These are phyloP conservation scores for Myrmophylax atrothorax DNA, from an alignment of 2,113 vertebrate genomes.

Conservation along the genomic window DNA sequence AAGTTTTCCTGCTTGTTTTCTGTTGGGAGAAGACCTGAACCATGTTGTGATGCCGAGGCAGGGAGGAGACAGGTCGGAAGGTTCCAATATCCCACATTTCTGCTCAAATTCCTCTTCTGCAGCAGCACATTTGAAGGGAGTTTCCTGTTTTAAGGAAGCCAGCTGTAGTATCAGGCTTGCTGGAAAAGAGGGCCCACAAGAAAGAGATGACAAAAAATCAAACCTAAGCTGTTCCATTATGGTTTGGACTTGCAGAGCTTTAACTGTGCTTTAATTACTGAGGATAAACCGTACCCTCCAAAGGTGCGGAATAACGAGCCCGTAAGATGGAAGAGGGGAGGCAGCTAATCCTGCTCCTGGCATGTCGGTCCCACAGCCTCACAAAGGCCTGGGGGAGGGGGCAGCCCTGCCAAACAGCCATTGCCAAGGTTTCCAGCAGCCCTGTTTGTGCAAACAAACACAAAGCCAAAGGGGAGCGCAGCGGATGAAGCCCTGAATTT, in stretches of 20 bases:
- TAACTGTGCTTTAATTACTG: constrained; percentile 57
- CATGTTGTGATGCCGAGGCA: neutral
- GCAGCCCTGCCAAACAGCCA: neutral
- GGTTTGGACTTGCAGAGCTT: constrained; percentile 18
- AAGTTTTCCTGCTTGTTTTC: neutral
- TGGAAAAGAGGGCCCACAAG: neutral
- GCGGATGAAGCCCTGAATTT: constrained; percentile 4
- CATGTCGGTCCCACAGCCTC: constrained; percentile 25
- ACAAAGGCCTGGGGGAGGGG: constrained; percentile 55
- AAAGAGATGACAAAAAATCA: constrained; percentile 31
- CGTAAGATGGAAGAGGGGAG: constrained; percentile 53
- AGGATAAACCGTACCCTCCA: constrained; percentile 59
- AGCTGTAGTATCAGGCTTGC: neutral
- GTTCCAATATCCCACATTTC: neutral
- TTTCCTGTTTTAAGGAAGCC: neutral
- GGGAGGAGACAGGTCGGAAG: neutral
- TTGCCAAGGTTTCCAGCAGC: constrained; percentile 66
- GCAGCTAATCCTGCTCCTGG: constrained; percentile 62
- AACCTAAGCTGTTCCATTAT: constrained; percentile 29
- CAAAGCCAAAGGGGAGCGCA: constrained; percentile 14
- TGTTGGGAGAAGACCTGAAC: neutral
- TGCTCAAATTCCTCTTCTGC: neutral
- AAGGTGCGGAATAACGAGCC: constrained; percentile 50
- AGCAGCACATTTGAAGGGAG: neutral
- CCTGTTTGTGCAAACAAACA: constrained; percentile 42